These are phyloP conservation scores for Meriones psammophilus DNA, from an alignment of 2,797 vertebrate genomes.

Conservation along the genomic window DNA sequence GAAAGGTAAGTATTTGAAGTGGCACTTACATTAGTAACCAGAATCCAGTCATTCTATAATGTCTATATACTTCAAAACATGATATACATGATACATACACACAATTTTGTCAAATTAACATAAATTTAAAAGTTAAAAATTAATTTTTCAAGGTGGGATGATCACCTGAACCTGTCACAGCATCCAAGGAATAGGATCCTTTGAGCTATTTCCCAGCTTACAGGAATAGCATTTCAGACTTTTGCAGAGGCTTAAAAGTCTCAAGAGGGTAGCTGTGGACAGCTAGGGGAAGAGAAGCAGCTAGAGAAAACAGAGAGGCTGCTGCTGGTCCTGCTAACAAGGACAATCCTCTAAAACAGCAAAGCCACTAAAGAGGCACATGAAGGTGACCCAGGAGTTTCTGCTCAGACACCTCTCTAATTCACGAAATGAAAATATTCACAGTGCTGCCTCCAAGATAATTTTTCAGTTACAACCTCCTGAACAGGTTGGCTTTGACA, in stretches of 20 bases:
- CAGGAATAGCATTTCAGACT: neutral
- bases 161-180: neutral
- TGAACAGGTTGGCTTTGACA: neutral
- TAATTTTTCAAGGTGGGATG: neutral
- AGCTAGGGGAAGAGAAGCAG: neutral
- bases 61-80: neutral
- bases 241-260: neutral
- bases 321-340: neutral
- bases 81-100: neutral
- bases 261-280: neutral
- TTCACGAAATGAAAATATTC: neutral
- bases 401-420: too few species aligned
- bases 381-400: neutral
- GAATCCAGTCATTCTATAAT: neutral
- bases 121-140: neutral
- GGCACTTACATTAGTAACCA: neutral
- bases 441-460: neutral
- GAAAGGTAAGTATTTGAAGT: neutral
- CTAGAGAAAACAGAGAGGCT: neutral
- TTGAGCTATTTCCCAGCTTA: neutral
- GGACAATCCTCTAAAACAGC: neutral
- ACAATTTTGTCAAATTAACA: neutral
- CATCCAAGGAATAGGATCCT: neutral
- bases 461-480: neutral
- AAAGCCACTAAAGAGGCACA: neutral